These are phyloP conservation scores for Rhinolophus sinicus DNA, from an alignment of 2,113 vertebrate species.

Conservation along the genomic window DNA sequence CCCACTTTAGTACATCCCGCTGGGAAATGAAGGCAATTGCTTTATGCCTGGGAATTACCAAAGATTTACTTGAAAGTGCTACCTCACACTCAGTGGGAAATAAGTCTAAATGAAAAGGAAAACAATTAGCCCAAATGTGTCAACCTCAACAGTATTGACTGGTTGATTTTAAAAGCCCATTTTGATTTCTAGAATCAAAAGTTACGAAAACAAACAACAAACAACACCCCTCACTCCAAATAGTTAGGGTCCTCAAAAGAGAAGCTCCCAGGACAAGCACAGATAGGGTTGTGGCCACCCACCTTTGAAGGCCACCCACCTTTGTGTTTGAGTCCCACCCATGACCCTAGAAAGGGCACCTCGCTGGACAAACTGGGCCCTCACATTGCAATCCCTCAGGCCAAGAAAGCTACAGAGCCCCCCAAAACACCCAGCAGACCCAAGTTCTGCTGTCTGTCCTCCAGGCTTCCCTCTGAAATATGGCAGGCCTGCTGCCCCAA, in stretches of 20 bases:
- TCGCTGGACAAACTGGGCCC: neutral
- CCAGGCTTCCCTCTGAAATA: no score
- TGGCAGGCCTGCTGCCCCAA: neutral
- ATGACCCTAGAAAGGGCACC: neutral
- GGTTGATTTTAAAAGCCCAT: slow-evolving; percentile 52
- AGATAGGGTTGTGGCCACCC: neutral
- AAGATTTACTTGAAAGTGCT: slow-evolving; percentile 46
- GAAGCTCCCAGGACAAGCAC: neutral
- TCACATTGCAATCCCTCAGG: neutral
- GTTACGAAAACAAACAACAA: slow-evolving; percentile 52
- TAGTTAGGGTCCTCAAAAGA: neutral
- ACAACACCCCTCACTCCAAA: neutral
- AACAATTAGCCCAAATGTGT: slow-evolving; percentile 53
- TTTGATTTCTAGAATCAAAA: slow-evolving; percentile 62
- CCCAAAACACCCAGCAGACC: neutral
- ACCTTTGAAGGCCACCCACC: no score
- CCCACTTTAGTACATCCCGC: neutral
- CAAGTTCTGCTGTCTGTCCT: neutral
- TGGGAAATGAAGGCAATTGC: slow-evolving; percentile 60
- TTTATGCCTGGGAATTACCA: slow-evolving; percentile 51
- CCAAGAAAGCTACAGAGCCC: neutral
- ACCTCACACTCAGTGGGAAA: slow-evolving; percentile 49
- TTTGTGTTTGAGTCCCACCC: neutral
- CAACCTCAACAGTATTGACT: neutral
- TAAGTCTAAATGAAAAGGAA: slow-evolving; percentile 45